Evolutionary conservation across 2,888 invertebrate species (phyloP), one percentile per base, ranked within the genome.

Genomic region (Heliconius charithonia): DNA sequence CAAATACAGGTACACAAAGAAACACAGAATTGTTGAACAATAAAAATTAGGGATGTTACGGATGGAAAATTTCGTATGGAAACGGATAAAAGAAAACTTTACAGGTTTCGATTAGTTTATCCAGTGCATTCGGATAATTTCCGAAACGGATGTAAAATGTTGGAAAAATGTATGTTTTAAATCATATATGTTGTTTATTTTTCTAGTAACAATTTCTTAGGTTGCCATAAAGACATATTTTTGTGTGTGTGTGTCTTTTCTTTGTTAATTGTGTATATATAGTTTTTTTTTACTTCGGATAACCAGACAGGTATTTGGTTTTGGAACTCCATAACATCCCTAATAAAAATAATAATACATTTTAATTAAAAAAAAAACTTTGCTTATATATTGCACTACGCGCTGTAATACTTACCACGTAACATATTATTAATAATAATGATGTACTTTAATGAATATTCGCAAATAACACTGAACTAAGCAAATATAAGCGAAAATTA

Each of bases 371-470:
- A 69, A 41, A 41, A 69, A 37, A 7, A 69, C 41, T 41, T 41
- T 41, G 67, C 67, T 25, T 27, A 37, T 19, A 69, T 69, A 69
- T 69, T 41, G 69, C 41, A 69, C 69, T 69, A 45, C 25, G 41
- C 69, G 9, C 3, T 32, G 13, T 25, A 69, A 41, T 45, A 69
- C 69, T 69, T 41, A 41, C 25, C 69, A 25, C n/a, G 59, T 59
- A n/a, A 59, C n/a, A 59, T n/a, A 59, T 59, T 10, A n/a, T n/a
- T 59, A n/a, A 59, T 59, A 59, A 27, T 29, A 3, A 63, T 27
- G 19, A 63, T 63, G 19, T 63, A 29, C 27, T 63, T 16, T 7
- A 29, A 27, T 29, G 63, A 63, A 16, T 27, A 63, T 27, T 27
- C 27, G 25, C 25, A 45, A 69, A 45, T 45, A 69, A 69, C 69